Evolutionary conservation across 2,113 vertebrate genomes (phyloP).

Genomic region (Podarcis muralis): DNA sequence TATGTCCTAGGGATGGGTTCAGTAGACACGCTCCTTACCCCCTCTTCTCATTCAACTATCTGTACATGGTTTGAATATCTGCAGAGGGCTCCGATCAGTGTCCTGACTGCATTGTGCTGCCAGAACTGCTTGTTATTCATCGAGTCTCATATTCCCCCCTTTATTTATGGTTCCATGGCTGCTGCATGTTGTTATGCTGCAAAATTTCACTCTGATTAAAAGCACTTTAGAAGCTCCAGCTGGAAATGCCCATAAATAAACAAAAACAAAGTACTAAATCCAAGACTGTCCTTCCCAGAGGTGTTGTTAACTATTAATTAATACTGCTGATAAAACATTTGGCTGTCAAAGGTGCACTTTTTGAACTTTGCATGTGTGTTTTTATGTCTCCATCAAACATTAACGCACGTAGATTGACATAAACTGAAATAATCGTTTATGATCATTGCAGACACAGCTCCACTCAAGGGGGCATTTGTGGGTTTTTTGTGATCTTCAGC

Average conservation of each 20-base stretch:
- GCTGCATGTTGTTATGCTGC: slow-evolving; percentile 11
- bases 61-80: not conserved
- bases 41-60: not conserved
- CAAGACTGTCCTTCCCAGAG: not conserved
- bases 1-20: not conserved
- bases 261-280: slow-evolving; percentile 27
- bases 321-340: slow-evolving; percentile 25
- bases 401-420: not conserved
- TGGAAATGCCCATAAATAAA: slow-evolving; percentile 29
- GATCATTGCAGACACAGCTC: not conserved
- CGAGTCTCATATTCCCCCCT: not conserved
- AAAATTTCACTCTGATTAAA: slow-evolving; percentile 17
- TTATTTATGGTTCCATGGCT: slow-evolving; percentile 8
- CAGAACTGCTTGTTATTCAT: not conserved
- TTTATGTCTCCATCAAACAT: slow-evolving; percentile 26
- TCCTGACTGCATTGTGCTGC: not conserved
- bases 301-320: slow-evolving; percentile 23
- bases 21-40: not conserved
- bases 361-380: slow-evolving; percentile 1
- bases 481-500: not conserved
- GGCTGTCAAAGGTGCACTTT: slow-evolving; percentile 6
- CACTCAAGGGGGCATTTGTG: not conserved
- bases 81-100: not conserved
- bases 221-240: slow-evolving; percentile 4
- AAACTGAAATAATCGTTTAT: slow-evolving; percentile 16